Conservation (phyloP, 2,113 vertebrate genomes). For the Trogon surrucura region DNA sequence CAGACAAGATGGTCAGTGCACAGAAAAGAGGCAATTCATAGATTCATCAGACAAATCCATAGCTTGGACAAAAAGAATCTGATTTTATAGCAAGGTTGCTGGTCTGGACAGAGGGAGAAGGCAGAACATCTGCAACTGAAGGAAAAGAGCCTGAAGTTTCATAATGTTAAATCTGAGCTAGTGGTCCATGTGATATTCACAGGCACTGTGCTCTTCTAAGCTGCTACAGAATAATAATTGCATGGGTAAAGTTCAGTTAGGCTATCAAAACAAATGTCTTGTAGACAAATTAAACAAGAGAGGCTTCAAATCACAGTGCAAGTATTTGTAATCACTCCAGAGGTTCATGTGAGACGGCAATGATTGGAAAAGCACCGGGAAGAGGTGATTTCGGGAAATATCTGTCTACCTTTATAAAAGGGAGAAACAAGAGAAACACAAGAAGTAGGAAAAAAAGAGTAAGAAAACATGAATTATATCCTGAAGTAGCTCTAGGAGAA, state of each 20-base stretch:
- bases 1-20: not conserved
- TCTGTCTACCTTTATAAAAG: not conserved
- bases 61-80: not conserved
- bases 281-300: not conserved
- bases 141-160: not conserved
- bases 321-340: not conserved
- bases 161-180: not conserved
- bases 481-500: not conserved
- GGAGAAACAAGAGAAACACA: not conserved
- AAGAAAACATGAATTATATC: not conserved
- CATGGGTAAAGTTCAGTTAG: not conserved
- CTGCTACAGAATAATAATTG: not conserved
- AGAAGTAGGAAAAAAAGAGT: not conserved
- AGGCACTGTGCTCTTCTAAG: not conserved
- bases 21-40: not conserved
- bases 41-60: not conserved
- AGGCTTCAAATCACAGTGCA: not conserved
- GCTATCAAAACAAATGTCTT: not conserved
- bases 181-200: not conserved
- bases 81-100: not conserved
- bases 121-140: not conserved
- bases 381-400: not conserved
- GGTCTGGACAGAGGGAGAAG: not conserved
- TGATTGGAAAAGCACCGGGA: not conserved
- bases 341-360: not conserved